A percentile compares a stretch with the other conserved stretches of the same genome.
Evolutionary conservation across 2,888 invertebrate species (phyloP).

Genomic region (Chrysopilus asiliformis): DNA sequence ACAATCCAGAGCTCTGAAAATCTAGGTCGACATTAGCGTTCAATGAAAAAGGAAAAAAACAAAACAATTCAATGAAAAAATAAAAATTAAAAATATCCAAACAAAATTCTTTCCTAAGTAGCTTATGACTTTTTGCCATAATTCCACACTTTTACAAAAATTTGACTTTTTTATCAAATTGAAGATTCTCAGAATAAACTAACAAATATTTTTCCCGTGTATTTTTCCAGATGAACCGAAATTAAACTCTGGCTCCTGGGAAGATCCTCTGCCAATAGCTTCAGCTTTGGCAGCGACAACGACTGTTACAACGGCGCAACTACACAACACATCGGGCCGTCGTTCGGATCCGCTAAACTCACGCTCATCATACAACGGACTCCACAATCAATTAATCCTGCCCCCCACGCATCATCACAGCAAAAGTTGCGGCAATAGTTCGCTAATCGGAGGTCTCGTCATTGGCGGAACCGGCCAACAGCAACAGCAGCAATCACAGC

Average conservation of each 20-base stretch:
- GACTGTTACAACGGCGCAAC: conserved; percentile 29
- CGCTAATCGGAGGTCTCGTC: conserved; percentile 15
- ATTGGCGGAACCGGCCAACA: conserved; percentile 10
- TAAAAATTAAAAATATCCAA: too few relatives aligned
- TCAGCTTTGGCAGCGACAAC: conserved; percentile 19
- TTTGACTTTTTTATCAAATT: too few relatives aligned
- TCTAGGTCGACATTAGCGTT: too few relatives aligned
- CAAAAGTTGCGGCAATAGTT: conserved; percentile 24
- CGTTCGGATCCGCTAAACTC: conserved; percentile 22
- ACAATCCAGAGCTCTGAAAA: too few relatives aligned
- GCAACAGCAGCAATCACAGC: background rate
- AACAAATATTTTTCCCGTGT: conserved; percentile 2
- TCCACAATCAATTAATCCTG: conserved; percentile 20
- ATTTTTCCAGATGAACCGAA: conserved; percentile 57
- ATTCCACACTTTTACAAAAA: too few relatives aligned
- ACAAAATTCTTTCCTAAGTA: too few relatives aligned
- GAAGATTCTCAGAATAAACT: too few relatives aligned
- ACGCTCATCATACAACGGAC: conserved; percentile 20
- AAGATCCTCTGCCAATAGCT: conserved; percentile 42
- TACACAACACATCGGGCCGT: conserved; percentile 28
- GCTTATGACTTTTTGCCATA: too few relatives aligned
- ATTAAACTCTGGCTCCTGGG: conserved; percentile 64
- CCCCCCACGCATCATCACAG: conserved; percentile 24
- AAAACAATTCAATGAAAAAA: too few relatives aligned
- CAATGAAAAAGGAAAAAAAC: too few relatives aligned